Percentiles rank a stretch among this genome's conserved stretches.
Evolutionary conservation across 2,888 invertebrate species (phyloP).

Genomic region (Hoplodrina ambigua): DNA sequence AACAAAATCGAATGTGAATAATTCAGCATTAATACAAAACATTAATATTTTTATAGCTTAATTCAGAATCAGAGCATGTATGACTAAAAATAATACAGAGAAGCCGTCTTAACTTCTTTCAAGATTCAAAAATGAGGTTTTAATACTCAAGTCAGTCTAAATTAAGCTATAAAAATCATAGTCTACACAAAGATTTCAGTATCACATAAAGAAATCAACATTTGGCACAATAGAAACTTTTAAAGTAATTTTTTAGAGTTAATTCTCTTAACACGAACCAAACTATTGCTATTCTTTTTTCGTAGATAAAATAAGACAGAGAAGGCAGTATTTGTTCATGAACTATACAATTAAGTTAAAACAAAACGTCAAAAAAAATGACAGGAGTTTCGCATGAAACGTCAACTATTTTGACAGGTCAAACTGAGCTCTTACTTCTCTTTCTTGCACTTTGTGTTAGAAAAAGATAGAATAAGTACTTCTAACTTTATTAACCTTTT

Average conservation of each 20-base stretch:
- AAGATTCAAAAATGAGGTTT: not conserved
- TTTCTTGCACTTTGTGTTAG: not conserved
- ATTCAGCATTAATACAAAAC: constrained; percentile 41
- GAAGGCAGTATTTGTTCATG: not conserved
- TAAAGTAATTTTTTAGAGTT: constrained; percentile 10
- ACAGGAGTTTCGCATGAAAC: not conserved
- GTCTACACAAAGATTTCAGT: constrained; percentile 21
- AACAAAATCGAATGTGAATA: constrained; percentile 35
- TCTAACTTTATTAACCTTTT: no score
- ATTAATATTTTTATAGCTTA: constrained; percentile 33
- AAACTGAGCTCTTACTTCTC: not conserved
- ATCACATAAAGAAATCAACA: constrained; percentile 25
- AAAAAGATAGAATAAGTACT: not conserved
- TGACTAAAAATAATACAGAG: not conserved
- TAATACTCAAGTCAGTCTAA: not conserved
- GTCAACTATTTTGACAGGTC: not conserved
- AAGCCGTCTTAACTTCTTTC: not conserved
- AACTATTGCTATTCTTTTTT: constrained; percentile 1
- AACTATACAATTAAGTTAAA: not conserved
- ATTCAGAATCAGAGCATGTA: constrained; percentile 1
- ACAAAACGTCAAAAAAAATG: not conserved
- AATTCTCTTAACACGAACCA: constrained; percentile 27
- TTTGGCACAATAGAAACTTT: constrained; percentile 49
- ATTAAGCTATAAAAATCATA: constrained; percentile 24
- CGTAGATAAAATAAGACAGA: constrained; percentile 11